Conservation (phyloP, 2,797 vertebrate species). For the Scyliorhinus canicula region DNA sequence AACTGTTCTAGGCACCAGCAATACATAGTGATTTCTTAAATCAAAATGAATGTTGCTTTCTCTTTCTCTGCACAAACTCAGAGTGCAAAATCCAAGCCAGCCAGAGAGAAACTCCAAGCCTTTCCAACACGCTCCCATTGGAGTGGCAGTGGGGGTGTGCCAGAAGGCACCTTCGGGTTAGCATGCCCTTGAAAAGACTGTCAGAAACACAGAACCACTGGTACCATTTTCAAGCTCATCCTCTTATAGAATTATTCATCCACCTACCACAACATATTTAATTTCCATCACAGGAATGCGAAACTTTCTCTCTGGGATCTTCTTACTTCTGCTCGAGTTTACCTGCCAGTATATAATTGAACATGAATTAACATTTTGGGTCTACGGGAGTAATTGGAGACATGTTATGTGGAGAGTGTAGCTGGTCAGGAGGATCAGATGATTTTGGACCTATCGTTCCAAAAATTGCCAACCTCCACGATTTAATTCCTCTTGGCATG, state of each 20-base stretch:
- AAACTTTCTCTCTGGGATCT: background rate
- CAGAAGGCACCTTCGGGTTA: too few relatives aligned
- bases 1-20: too few relatives aligned
- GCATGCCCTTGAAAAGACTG: too few relatives aligned
- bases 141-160: background rate
- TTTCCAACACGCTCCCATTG: background rate
- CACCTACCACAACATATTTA: too few relatives aligned
- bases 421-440: too few relatives aligned
- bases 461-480: too few relatives aligned
- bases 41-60: background rate
- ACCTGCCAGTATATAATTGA: background rate
- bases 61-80: background rate
- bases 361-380: background rate
- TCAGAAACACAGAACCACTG: background rate
- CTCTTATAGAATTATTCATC: background rate
- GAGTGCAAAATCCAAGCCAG: background rate
- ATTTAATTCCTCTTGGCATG: background rate
- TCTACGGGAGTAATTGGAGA: background rate
- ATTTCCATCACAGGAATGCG: conserved; percentile 11
- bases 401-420: too few relatives aligned
- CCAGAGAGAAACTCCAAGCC: background rate
- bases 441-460: too few relatives aligned
- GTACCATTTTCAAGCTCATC: background rate
- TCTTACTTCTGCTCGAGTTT: background rate
- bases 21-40: too few relatives aligned